phyloP scores from a whole-genome alignment of 2,797 vertebrate species.

The Dryobates pubescens region DNA sequence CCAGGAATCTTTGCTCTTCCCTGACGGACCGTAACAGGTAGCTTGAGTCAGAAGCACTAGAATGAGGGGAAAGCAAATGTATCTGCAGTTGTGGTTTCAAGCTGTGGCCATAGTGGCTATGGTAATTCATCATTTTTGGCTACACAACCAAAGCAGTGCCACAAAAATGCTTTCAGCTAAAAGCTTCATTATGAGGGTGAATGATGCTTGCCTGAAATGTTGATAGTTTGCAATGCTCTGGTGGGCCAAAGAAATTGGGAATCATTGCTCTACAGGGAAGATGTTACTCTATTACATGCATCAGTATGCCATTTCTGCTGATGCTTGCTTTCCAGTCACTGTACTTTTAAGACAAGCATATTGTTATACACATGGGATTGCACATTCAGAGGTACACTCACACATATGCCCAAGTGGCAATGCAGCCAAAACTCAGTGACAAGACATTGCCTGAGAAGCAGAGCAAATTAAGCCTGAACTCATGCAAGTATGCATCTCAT shows the following conservation, averaged over 20 bases:
- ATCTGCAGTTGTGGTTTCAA: slow-evolving; percentile 38
- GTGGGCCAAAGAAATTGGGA: slow-evolving; percentile 45
- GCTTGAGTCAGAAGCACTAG: background rate
- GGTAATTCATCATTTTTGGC: slow-evolving; percentile 34
- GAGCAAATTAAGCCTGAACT: background rate
- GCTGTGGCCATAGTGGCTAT: slow-evolving; percentile 25
- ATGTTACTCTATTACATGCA: background rate
- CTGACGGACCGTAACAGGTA: background rate
- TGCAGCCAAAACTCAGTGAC: background rate
- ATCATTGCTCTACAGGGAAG: slow-evolving; percentile 14
- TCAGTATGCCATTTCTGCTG: slow-evolving; percentile 24
- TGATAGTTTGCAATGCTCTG: slow-evolving; percentile 49
- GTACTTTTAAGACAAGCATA: slow-evolving; percentile 18
- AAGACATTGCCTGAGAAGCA: background rate
- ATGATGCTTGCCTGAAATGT: background rate
- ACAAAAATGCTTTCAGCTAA: slow-evolving; percentile 49
- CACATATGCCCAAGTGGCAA: background rate
- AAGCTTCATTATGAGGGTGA: slow-evolving; percentile 40
- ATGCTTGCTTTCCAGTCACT: background rate
- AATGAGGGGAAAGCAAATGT: background rate
- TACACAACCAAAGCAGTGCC: background rate
- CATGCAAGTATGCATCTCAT: background rate
- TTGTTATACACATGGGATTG: background rate
- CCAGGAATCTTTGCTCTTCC: background rate
- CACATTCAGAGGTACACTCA: background rate